Conservation (phyloP, 1,140 invertebrate genomes). For the Ericerus pela region DNA sequence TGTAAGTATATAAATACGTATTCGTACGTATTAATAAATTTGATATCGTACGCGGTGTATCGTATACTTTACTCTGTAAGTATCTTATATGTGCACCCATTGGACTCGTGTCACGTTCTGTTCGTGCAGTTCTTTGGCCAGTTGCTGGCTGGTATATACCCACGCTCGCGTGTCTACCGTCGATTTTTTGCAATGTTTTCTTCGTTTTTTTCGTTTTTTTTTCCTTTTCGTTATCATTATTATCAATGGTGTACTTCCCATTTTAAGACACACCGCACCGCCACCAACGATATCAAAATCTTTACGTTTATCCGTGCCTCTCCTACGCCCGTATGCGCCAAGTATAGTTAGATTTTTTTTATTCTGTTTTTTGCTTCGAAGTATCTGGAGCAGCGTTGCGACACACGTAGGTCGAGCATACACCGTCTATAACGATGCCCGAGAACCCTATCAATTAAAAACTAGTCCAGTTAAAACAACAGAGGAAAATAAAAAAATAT, state of each 20-base stretch:
- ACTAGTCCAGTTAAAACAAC: not conserved
- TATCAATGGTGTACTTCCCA: constrained; percentile 8
- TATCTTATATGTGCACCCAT: too few species aligned
- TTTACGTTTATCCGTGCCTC: constrained; percentile 2
- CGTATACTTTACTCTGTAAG: not conserved
- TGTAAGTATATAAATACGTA: too few species aligned
- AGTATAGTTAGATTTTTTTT: not conserved
- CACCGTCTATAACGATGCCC: not conserved
- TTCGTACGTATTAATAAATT: constrained; percentile 6
- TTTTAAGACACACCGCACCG: constrained; percentile 9
- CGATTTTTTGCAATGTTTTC: not conserved
- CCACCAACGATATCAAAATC: constrained; percentile 3
- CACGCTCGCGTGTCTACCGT: constrained; percentile 1
- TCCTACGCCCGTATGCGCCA: not conserved
- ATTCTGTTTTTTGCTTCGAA: not conserved
- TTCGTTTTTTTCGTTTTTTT: not conserved
- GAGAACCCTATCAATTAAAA: constrained; percentile 3
- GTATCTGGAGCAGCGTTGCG: not conserved
- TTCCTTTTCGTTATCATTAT: not conserved
- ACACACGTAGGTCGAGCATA: constrained; percentile 1
- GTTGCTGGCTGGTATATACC: not conserved
- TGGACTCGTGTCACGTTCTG: not conserved
- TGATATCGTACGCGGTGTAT: not conserved
- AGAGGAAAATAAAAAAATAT: constrained; percentile 4
- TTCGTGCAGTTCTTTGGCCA: not conserved